These are phyloP conservation scores for Carposina sasakii DNA, from an alignment of 1,140 invertebrate genomes.

Conservation along the genomic window DNA sequence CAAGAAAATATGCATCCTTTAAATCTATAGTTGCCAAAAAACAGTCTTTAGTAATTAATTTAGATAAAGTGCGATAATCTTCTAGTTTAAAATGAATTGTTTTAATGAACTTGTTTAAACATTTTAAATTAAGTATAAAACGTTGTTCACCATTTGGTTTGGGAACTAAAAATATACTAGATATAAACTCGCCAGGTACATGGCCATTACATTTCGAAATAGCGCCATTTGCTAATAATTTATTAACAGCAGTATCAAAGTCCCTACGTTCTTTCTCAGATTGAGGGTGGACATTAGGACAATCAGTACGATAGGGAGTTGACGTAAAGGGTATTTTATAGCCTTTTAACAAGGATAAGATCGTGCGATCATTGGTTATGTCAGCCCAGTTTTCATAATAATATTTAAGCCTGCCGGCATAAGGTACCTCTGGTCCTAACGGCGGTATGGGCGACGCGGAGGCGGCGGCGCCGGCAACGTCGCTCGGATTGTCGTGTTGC, in stretches of 20 bases:
- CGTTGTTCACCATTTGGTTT: constrained; percentile 31
- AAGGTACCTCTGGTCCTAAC: constrained; percentile 12
- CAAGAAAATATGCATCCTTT: constrained; percentile 34
- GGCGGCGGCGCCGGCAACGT: neutral
- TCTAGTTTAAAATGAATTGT: constrained; percentile 28
- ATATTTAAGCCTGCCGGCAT: constrained; percentile 13
- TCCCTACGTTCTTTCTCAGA: constrained; percentile 3
- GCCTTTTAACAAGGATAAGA: constrained; percentile 14
- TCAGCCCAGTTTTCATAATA: constrained; percentile 10
- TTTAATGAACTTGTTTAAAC: constrained; percentile 31
- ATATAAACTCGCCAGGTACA: constrained; percentile 27
- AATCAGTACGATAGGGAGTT: constrained; percentile 1
- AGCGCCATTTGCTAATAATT: constrained; percentile 6
- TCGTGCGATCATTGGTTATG: constrained; percentile 11
- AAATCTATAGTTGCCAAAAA: constrained; percentile 33
- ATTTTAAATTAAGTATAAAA: constrained; percentile 39
- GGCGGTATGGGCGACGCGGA: neutral
- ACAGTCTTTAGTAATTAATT: constrained; percentile 19
- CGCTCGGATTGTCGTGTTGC: neutral
- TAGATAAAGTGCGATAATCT: constrained; percentile 12
- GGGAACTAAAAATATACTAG: constrained; percentile 28
- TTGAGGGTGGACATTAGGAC: neutral
- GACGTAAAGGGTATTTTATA: constrained; percentile 15
- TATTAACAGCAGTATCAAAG: constrained; percentile 3
- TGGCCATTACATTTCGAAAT: constrained; percentile 9